These are phyloP conservation scores for Odontothrips loti DNA, from an alignment of 2,888 invertebrate species.

Conservation along the genomic window DNA sequence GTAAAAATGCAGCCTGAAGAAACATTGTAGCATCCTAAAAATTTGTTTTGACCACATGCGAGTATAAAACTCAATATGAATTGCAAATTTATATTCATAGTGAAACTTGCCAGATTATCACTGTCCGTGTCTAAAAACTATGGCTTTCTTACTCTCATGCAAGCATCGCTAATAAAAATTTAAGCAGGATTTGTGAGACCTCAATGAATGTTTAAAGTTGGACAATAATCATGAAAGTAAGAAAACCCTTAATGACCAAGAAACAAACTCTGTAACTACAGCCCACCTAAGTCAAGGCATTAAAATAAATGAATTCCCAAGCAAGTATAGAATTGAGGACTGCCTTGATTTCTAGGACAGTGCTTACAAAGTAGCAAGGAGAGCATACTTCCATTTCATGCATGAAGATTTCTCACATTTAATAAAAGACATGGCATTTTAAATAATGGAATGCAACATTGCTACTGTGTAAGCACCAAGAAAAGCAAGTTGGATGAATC, in stretches of 20 bases:
- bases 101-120: slow-evolving; percentile 1
- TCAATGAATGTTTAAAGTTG: no score
- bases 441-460: not conserved
- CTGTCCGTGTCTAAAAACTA: not conserved
- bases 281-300: not conserved
- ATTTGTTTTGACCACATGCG: slow-evolving; percentile 26
- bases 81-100: not conserved
- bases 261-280: not conserved
- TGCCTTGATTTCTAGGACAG: not conserved
- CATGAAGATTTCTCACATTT: not conserved
- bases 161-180: not conserved
- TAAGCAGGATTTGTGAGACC: not conserved
- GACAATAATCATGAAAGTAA: not conserved
- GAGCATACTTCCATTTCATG: no score
- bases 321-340: not conserved
- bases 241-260: not conserved
- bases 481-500: not conserved
- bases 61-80: not conserved
- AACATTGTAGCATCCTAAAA: not conserved
- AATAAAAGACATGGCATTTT: not conserved
- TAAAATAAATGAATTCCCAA: not conserved
- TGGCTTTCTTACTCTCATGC: not conserved
- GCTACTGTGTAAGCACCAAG: not conserved
- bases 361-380: not conserved
- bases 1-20: not conserved